A percentile compares a stretch with the other conserved stretches of the same genome.
Conservation (phyloP, 2,113 vertebrate species). For the Heterotis niloticus region DNA sequence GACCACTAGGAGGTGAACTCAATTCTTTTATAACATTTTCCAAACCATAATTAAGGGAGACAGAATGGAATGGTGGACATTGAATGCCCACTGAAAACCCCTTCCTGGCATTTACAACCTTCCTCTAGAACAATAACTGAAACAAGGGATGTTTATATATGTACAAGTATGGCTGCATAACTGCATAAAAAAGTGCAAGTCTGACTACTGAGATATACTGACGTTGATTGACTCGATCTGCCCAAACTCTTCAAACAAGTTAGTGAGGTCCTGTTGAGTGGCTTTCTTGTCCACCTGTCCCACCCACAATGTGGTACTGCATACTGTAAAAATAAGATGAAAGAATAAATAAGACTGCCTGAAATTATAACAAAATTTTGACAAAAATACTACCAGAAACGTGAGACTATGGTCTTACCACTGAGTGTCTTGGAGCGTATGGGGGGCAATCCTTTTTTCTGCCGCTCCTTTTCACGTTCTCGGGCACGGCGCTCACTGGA, state of each 20-base stretch:
- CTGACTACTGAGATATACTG: conserved; percentile 48
- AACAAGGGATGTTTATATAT: no score
- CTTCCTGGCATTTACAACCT: no score
- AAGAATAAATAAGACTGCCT: neutral
- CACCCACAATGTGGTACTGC: conserved; percentile 97
- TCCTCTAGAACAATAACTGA: no score
- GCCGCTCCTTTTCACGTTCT: conserved; percentile 90
- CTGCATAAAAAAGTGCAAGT: neutral
- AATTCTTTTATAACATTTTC: no score
- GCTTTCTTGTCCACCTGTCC: conserved; percentile 98
- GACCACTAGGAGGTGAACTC: no score
- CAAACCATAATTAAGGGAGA: neutral
- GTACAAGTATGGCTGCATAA: neutral
- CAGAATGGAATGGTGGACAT: neutral
- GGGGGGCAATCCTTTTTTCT: conserved; percentile 93
- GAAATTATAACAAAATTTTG: neutral
- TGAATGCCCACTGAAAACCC: no score
- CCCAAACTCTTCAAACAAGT: conserved; percentile 97
- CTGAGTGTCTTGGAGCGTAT: conserved; percentile 90
- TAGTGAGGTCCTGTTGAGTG: conserved; percentile 94
- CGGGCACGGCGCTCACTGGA: conserved; percentile 89
- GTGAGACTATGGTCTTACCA: conserved; percentile 56
- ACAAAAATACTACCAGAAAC: neutral
- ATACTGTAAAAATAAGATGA: conserved; percentile 64
- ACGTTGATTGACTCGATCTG: conserved; percentile 99